Evolutionary conservation across 2,113 vertebrate species (phyloP), one percentile per base, ranked within the genome.

Genomic region (Oncorhynchus clarkii): DNA sequence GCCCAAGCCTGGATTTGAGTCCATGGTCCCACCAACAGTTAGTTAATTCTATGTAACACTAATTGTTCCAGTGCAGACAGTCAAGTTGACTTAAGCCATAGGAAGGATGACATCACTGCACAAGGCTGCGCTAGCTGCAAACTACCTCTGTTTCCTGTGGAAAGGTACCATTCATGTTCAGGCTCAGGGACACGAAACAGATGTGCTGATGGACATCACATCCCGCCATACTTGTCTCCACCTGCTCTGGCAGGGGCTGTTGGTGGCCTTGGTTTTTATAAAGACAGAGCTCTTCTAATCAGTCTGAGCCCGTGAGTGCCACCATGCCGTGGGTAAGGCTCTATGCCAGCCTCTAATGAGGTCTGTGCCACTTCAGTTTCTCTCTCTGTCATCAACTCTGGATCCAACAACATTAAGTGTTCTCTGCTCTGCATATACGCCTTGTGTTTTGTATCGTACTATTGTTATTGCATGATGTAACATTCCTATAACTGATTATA

Each of bases 351-450:
- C 14, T 68, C 3, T 16, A 68, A 68, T 9, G 5, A 68, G 27
- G 18, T 13, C 31, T 34, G 11, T 24, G 39, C 24, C n/a, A 22
- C n/a, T 16, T 62, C 59, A 8, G n/a, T 16, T 22, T 24, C 8
- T 22, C 8, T 22, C n/a, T 62, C 59, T 62, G 59, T 11, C 20
- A 2, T 62, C n/a, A 62, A 54, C 51, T 71, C 64, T 16, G 49
- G 49, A 80, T 82, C 78, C 78, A 86, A 83, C 76, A 87, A 45
- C 9, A 11, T 12, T 45, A 45, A 9, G 39, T 45, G 39, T 11
- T 22, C 31, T 78, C 62, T 60, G 7, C 45, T 68, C 51, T n/a
- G 72, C 39, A 45, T 84, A 73, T 72, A 62, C 79, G 60, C 57
- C 9, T 11, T 64, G 74, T 57, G 31, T 79, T 79, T 45, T 45